Conservation (phyloP, 2,797 vertebrate species). For the Chelidonichthys spinosus region DNA sequence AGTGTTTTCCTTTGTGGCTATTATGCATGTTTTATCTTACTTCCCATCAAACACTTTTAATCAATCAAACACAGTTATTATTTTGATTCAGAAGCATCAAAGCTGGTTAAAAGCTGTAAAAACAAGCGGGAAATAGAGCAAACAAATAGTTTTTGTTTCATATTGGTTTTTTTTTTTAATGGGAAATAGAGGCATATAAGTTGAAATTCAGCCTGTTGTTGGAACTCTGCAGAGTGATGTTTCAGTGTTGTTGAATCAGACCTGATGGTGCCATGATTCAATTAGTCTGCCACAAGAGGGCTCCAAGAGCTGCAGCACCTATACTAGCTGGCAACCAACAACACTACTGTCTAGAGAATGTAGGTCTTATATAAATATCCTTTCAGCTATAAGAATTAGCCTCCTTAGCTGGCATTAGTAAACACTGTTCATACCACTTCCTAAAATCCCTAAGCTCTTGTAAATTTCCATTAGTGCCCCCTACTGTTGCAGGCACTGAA, state of each 20-base stretch:
- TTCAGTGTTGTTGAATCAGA: slow-evolving; percentile 11
- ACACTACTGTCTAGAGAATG: slow-evolving; percentile 60
- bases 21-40: background rate
- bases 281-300: slow-evolving; percentile 66
- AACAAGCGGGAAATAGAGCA: background rate
- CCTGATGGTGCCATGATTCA: slow-evolving; percentile 16
- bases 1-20: background rate
- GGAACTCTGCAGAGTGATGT: background rate
- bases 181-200: background rate
- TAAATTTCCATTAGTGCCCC: slow-evolving; percentile 74
- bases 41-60: background rate
- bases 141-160: background rate
- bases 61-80: background rate
- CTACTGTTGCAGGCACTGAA: slow-evolving; percentile 67
- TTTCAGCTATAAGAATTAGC: slow-evolving; percentile 72
- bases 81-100: background rate
- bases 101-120: background rate
- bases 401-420: slow-evolving; percentile 73
- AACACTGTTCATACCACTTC: slow-evolving; percentile 69
- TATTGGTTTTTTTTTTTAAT: too few species aligned
- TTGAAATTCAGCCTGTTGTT: background rate
- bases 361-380: slow-evolving; percentile 76
- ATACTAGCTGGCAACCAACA: slow-evolving; percentile 52
- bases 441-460: slow-evolving; percentile 76
- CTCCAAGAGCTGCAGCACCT: slow-evolving; percentile 49